Evolutionary conservation across 2,888 invertebrate species (phyloP), one percentile per base, ranked within the genome.

Genomic region (Drosophila sordidapex): DNA sequence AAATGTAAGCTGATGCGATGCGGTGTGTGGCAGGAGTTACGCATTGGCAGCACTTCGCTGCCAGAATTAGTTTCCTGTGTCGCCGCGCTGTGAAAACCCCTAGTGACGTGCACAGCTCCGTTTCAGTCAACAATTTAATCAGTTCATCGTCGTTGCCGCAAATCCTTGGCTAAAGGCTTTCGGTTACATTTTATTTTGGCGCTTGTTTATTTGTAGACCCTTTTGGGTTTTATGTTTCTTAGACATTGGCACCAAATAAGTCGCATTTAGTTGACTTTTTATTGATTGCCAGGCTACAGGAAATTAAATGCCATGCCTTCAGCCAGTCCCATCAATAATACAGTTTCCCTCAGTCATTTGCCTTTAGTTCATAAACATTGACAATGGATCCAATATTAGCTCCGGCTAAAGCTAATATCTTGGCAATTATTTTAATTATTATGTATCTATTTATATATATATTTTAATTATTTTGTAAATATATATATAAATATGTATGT

Each of bases 81-180:
- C 62, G 59, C 67, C 62, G 40, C 54, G 71, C 62, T 58, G 38
- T 31, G 59, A 5, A 48, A 57, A 54, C 70, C 77, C 74, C 66
- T 36, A 75, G 83, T 70, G 71, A 66, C 64, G 31, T 11, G 36
- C 27, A 57, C 46, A 38, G 71, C 60, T 68, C 65, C 56, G 69
- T 58, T 81, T 73, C 78, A 79, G 88, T 81, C 81, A 89, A 87
- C 87, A 82, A 89, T 85, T 87, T 87, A 87, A 87, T 89, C 90
- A 87, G 89, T 87, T 83, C 83, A 76, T 75, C 83, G 89, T 70
- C 71, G 64, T 63, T 70, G 71, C 79, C 87, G 76, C 80, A 80
- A 89, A 86, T 80, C 76, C 83, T 69, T 70, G 60, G 79, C 72
- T 73, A 81, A 80, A 81, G 79, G 78, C 70, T 65, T 80, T 79